A percentile compares a stretch with the other conserved stretches of the same genome.
Evolutionary conservation across 1,140 invertebrate species (phyloP).

Genomic region (Drosophila mayri): DNA sequence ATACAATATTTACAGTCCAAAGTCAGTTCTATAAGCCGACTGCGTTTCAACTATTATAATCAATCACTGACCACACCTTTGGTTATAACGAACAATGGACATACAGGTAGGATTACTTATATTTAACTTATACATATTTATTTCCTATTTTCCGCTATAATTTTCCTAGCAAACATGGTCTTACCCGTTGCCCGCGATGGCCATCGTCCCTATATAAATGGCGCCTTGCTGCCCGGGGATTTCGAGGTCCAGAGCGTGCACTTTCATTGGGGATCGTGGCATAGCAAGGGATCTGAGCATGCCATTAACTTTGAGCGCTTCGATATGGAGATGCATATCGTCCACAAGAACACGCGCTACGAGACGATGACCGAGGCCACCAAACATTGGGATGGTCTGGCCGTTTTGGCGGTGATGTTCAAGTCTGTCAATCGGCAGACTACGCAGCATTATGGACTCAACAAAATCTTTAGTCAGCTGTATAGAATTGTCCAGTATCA

Average conservation of each 20-base stretch:
- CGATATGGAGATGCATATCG: slow-evolving; percentile 78
- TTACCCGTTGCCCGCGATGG: slow-evolving; percentile 41
- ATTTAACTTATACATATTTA: background rate
- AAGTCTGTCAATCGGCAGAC: background rate
- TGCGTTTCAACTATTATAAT: slow-evolving; percentile 59
- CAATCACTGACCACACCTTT: slow-evolving; percentile 45
- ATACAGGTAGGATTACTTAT: slow-evolving; percentile 33
- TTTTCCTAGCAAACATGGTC: slow-evolving; percentile 52
- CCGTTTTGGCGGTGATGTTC: slow-evolving; percentile 68
- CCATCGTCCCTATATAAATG: slow-evolving; percentile 87
- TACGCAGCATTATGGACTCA: slow-evolving; percentile 25
- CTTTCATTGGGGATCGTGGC: slow-evolving; percentile 88
- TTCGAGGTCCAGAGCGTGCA: slow-evolving; percentile 88
- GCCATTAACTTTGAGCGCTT: slow-evolving; percentile 51
- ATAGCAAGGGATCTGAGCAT: slow-evolving; percentile 66
- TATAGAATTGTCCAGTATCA: slow-evolving; percentile 41
- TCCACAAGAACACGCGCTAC: slow-evolving; percentile 68
- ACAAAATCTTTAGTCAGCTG: slow-evolving; percentile 60
- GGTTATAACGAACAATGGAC: slow-evolving; percentile 59
- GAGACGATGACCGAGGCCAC: slow-evolving; percentile 46
- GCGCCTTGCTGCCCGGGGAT: slow-evolving; percentile 86
- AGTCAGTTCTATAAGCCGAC: slow-evolving; percentile 20
- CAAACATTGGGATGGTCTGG: slow-evolving; percentile 54
- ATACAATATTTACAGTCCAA: slow-evolving; percentile 11
- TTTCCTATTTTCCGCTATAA: background rate